Percentiles rank a stretch among this genome's conserved stretches.
Conservation (phyloP, 2,888 invertebrate species). For the Tetanocera ferruginea region DNA sequence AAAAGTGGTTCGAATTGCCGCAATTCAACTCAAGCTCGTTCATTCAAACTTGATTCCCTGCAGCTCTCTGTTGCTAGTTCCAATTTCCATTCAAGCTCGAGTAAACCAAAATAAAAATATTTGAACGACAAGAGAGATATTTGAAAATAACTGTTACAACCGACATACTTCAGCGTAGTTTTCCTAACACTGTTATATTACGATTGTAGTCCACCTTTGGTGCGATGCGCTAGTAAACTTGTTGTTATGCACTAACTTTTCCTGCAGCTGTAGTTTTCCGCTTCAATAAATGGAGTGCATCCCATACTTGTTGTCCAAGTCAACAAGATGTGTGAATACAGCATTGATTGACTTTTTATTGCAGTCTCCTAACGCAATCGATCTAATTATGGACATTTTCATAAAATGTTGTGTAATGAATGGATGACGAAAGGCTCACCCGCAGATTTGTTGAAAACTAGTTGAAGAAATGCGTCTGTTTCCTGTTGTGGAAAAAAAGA, state of each 20-base stretch:
- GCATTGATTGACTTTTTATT: not conserved
- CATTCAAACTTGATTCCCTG: slow-evolving; percentile 3
- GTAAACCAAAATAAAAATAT: not conserved
- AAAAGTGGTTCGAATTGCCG: not conserved
- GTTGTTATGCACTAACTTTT: not conserved
- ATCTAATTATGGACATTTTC: slow-evolving; percentile 5
- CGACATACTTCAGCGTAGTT: not conserved
- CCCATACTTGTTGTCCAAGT: not conserved
- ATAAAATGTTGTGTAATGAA: slow-evolving; percentile 14
- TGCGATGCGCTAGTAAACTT: too few species aligned
- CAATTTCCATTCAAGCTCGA: not conserved
- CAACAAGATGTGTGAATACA: slow-evolving; percentile 5
- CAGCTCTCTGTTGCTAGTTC: not conserved
- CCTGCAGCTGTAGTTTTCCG: not conserved
- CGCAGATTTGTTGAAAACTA: not conserved
- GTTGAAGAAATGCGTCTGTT: not conserved
- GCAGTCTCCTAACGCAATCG: slow-evolving; percentile 12
- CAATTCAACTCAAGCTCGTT: not conserved
- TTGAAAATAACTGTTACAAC: not conserved
- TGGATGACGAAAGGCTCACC: not conserved
- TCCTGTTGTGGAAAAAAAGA: slow-evolving; percentile 3
- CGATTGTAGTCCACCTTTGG: too few species aligned
- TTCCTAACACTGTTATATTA: not conserved
- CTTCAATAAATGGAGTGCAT: not conserved
- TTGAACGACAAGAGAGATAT: not conserved